Evolutionary conservation across 2,113 vertebrate species (phyloP), one percentile per base, ranked within the genome.

Genomic region (Philantomba maxwellii): DNA sequence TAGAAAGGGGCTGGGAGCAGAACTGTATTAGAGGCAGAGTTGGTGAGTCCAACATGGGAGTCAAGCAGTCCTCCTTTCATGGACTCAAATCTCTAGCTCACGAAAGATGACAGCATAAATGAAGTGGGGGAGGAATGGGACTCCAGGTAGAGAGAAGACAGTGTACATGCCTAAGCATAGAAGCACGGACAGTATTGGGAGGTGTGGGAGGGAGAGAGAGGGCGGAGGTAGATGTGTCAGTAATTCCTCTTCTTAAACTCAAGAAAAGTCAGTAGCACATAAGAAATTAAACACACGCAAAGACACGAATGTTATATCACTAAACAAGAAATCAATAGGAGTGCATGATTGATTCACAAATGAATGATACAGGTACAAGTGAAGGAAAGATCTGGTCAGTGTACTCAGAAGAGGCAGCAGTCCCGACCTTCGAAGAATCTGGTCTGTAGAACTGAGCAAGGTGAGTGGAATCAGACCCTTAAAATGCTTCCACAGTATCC

Each of bases 181-280:
- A 91, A 86, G 25, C 66, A 82, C 62, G 43, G 81, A 83, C n/a
- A 88, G 28, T 26, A 49, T 23, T 51, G 60, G 51, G 53, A 91
- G 17, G 33, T 58, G 9, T 55, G 58, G 73, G 70, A 90, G n/a
- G 21, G 0, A 26, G 64, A 55, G n/a, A 57, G 19, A 89, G 39
- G 23, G 2, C 5, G 30, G 25, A 82, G 55, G 25, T 25, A 88
- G 70, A 70, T 55, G 58, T 49, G 57, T 58, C 89, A 81, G 28
- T 78, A 95, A 93, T 87, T 92, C 47, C 87, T 94, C 36, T 87
- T 94, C 78, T 91, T 88, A 92, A 93, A 92, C 55, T 70, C 39
- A n/a, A 95, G 60, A 55, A 95, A 93, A 97, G 92, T 87, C 57
- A 92, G 33, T 57, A 60, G 23, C 58, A 77, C 3, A 0, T 62